phyloP scores from a whole-genome alignment of 2,797 vertebrate species.

The Echiichthys vipera region DNA sequence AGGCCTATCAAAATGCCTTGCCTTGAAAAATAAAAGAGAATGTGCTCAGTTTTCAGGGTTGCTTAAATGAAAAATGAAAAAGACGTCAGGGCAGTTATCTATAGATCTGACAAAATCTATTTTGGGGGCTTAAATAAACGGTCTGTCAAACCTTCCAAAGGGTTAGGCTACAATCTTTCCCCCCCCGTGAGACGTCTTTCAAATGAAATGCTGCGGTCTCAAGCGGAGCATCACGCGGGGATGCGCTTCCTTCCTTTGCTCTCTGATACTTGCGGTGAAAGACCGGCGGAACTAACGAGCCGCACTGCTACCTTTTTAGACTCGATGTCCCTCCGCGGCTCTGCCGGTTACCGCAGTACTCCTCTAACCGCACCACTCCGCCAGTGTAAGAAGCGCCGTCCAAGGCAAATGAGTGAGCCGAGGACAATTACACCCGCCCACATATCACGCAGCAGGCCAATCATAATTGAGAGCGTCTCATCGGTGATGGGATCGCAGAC shows the following conservation, averaged over 20 bases:
- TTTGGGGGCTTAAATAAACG: constrained; percentile 43
- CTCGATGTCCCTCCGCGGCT: constrained; percentile 78
- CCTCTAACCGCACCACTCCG: constrained; percentile 70
- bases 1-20: constrained; percentile 73
- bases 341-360: constrained; percentile 79
- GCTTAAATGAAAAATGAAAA: constrained; percentile 35
- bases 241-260: constrained; percentile 75
- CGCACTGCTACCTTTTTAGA: constrained; percentile 69
- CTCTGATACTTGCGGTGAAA: constrained; percentile 78
- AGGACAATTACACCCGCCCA: constrained; percentile 25
- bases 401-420: constrained; percentile 40
- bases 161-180: constrained; percentile 51
- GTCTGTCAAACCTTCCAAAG: constrained; percentile 67
- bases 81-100: constrained; percentile 36
- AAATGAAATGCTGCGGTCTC: constrained; percentile 80
- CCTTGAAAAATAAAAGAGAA: constrained; percentile 67
- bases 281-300: constrained; percentile 78
- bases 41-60: constrained; percentile 45
- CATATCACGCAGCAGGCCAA: constrained; percentile 42
- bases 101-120: constrained; percentile 3
- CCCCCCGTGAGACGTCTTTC: constrained; percentile 65
- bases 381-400: constrained; percentile 65
- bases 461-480: constrained; percentile 59
- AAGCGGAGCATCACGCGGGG: constrained; percentile 84
- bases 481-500: constrained; percentile 40